phyloP scores from a whole-genome alignment of 2,888 invertebrate species.

The Drosophila macrospina region DNA sequence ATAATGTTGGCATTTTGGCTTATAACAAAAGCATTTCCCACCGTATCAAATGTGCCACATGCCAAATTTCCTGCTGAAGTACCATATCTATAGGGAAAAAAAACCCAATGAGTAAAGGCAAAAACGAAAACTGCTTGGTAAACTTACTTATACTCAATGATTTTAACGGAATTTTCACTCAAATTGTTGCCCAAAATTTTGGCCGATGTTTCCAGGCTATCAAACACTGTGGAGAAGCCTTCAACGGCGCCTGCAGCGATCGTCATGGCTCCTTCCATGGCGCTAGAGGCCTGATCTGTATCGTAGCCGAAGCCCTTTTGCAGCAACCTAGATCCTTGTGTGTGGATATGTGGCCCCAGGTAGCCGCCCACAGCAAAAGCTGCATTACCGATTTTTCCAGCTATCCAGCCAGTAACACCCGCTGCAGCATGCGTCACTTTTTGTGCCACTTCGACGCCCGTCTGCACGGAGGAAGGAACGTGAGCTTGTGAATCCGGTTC shows the following conservation, averaged over 20 bases:
- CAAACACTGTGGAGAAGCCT: slow-evolving; percentile 90
- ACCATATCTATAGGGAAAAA: slow-evolving; percentile 88
- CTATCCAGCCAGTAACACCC: slow-evolving; percentile 88
- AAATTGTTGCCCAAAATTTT: slow-evolving; percentile 88
- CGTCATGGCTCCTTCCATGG: slow-evolving; percentile 87
- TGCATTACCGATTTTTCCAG: slow-evolving; percentile 88
- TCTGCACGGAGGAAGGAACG: slow-evolving; percentile 86
- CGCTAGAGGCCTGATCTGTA: slow-evolving; percentile 86
- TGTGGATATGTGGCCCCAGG: slow-evolving; percentile 89
- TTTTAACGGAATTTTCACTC: slow-evolving; percentile 90
- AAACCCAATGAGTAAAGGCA: no score
- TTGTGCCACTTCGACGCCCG: slow-evolving; percentile 88
- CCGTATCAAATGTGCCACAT: slow-evolving; percentile 88
- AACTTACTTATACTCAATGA: slow-evolving; percentile 90
- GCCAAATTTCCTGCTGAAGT: slow-evolving; percentile 88
- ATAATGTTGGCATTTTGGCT: slow-evolving; percentile 89
- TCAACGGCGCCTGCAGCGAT: slow-evolving; percentile 90
- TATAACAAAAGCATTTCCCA: slow-evolving; percentile 89
- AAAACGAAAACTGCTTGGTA: background rate
- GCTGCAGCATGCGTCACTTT: slow-evolving; percentile 89
- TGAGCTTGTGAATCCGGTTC: slow-evolving; percentile 85
- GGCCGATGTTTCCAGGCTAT: slow-evolving; percentile 90
- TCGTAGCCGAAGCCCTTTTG: slow-evolving; percentile 87
- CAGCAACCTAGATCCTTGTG: slow-evolving; percentile 88
- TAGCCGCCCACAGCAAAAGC: slow-evolving; percentile 89